Percentiles rank a stretch among this genome's conserved stretches.
Evolutionary conservation across 2,888 invertebrate species (phyloP).

Genomic region (Nemotelus nigrinus): DNA sequence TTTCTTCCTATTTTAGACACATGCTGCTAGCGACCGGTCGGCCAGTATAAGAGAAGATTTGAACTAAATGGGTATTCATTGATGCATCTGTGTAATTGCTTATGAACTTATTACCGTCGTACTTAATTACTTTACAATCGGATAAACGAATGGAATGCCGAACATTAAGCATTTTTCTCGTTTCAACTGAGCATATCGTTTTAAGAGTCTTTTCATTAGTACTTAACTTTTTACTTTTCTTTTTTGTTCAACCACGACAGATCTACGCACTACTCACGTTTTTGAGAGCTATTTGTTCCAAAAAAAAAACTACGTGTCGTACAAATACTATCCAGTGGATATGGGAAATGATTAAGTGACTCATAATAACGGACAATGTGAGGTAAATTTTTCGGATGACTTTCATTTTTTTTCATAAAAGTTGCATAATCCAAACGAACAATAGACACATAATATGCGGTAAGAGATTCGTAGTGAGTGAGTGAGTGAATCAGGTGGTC

Average conservation of each 20-base stretch:
- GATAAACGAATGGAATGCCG: slow-evolving; percentile 23
- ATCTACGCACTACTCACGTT: too few relatives aligned
- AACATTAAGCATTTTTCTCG: neutral
- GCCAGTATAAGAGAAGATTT: neutral
- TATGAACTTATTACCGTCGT: slow-evolving; percentile 9
- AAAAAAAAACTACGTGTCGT: too few relatives aligned
- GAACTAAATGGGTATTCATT: neutral
- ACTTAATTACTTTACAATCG: slow-evolving; percentile 20
- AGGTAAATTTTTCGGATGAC: neutral
- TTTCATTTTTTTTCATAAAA: neutral
- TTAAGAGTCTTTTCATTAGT: too few relatives aligned
- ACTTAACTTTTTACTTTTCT: too few relatives aligned
- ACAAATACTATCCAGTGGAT: too few relatives aligned
- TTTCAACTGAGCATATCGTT: too few relatives aligned
- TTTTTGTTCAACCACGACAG: too few relatives aligned
- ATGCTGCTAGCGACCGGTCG: too few relatives aligned
- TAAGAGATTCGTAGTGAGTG: neutral
- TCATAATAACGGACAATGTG: neutral
- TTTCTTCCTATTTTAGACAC: too few relatives aligned
- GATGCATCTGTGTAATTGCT: slow-evolving; percentile 8
- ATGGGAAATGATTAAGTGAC: neutral
- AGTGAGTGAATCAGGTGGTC: neutral
- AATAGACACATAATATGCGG: neutral
- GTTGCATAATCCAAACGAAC: neutral
- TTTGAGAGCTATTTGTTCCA: too few relatives aligned